phyloP scores from a whole-genome alignment of 2,888 invertebrate genomes.

The Cheilosia impressa region DNA sequence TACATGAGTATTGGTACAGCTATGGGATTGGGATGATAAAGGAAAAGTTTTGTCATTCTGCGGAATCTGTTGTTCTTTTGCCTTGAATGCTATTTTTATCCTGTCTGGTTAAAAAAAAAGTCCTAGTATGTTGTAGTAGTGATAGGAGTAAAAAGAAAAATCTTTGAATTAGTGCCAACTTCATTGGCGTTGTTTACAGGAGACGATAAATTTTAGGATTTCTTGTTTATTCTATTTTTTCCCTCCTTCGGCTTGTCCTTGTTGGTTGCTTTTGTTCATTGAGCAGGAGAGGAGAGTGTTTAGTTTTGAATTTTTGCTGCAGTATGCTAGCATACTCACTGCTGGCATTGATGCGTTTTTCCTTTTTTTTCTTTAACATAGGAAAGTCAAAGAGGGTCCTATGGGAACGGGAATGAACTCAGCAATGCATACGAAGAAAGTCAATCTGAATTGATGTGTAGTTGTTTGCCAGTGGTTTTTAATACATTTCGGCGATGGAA shows the following conservation, averaged over 20 bases:
- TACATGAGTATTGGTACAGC: conserved; percentile 4
- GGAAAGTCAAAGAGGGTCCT: neutral
- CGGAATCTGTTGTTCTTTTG: conserved; percentile 34
- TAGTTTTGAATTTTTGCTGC: conserved; percentile 61
- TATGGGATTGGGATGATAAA: conserved; percentile 19
- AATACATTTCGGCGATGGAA: neutral
- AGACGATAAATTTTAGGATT: conserved; percentile 64
- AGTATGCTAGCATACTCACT: conserved; percentile 45
- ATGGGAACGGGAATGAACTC: conserved; percentile 7
- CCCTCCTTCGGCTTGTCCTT: conserved; percentile 1
- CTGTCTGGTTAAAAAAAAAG: conserved; percentile 25
- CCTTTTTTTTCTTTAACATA: conserved; percentile 3
- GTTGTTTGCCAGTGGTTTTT: conserved; percentile 1
- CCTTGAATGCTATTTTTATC: conserved; percentile 22
- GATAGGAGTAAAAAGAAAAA: conserved; percentile 41
- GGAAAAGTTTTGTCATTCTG: conserved; percentile 58
- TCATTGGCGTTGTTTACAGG: conserved; percentile 73
- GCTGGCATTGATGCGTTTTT: neutral
- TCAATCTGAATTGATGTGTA: neutral
- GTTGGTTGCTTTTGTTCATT: neutral
- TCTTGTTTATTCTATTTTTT: conserved; percentile 19
- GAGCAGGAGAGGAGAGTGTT: neutral
- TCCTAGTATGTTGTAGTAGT: neutral
- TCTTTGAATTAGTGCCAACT: conserved; percentile 74
- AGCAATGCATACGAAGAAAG: neutral